These are phyloP conservation scores for Torymus texanus DNA, from an alignment of 2,888 invertebrate genomes.

Conservation along the genomic window DNA sequence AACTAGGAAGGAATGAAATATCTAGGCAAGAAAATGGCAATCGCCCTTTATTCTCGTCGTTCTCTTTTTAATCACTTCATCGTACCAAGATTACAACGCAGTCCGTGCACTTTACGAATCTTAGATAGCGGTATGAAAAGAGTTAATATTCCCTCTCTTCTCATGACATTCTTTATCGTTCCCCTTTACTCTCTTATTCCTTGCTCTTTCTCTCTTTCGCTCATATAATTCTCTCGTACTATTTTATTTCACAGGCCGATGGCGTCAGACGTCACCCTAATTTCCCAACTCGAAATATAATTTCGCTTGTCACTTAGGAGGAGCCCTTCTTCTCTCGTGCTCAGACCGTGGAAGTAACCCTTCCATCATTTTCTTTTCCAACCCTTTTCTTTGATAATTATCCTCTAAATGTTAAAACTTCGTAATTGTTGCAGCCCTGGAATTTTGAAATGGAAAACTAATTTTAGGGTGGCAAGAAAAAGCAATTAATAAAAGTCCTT, in stretches of 20 bases:
- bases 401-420: slow-evolving; percentile 37
- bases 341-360: slow-evolving; percentile 1
- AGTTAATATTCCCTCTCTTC: slow-evolving; percentile 6
- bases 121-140: neutral
- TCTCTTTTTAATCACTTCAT: no score
- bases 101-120: no score
- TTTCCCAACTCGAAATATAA: slow-evolving; percentile 57
- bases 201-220: neutral
- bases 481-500: slow-evolving; percentile 21
- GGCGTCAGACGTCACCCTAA: slow-evolving; percentile 58
- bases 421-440: slow-evolving; percentile 5
- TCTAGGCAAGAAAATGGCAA: no score
- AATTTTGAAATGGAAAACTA: slow-evolving; percentile 7
- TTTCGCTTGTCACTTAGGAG: slow-evolving; percentile 57
- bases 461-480: slow-evolving; percentile 3
- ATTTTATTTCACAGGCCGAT: slow-evolving; percentile 26
- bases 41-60: no score
- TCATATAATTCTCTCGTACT: slow-evolving; percentile 4
- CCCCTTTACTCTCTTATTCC: neutral
- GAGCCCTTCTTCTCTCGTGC: slow-evolving; percentile 44
- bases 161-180: neutral
- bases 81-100: no score
- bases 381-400: slow-evolving; percentile 34
- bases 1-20: no score
- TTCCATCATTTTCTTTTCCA: slow-evolving; percentile 2